Base-by-base conservation (phyloP, 1,140 invertebrate species). In the Cydia amplana region DNA sequence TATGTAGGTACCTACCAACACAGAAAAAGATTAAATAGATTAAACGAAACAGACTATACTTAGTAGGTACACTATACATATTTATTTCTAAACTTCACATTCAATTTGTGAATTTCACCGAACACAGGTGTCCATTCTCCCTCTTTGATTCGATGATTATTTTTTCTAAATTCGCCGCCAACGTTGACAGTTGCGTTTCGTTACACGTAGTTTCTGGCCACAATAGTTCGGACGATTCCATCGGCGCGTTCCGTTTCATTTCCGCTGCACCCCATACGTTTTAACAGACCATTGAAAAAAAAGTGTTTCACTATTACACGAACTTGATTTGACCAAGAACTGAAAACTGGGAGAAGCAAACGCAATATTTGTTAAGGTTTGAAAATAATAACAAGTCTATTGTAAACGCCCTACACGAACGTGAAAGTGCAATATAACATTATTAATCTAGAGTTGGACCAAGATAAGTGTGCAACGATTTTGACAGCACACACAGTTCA, bases 291-390 rank as follows among this genome's bases (percentile, higher is more conserved):
- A 83, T 86, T 82, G 83, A 83, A 87, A 88, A 88, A 91, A 89
- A 67, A 67, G 64, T 87, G 84, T 91, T 85, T 86, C 87, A 92
- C 90, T 92, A 92, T 92, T 92, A 87, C 87, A 83, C 87, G 85
- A 89, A 91, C 87, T 90, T 91, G 86, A 91, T 91, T 90, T 90
- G 77, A 67, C 28, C 43, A 60, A 18, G 74, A n/a, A 78, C 77
- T 65, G 55, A 82, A 70, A 36, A 1, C 28, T 18, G 16, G 65
- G 65, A 70, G 32, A 36, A 18, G 65, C 23, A 6, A n/a, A 60
- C 20, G 7, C 43, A 46, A 46, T 46, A 10, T 46, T 46, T 3
- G 43, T 46, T 4, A 46, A 7, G 4, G 43, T 16, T 16, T 12
- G 12, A 43, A 46, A 46, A 46, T 3, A 46, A 16, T 16, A 46